Conservation (phyloP, 2,888 invertebrate species). For the Drosophila bunnanda region DNA sequence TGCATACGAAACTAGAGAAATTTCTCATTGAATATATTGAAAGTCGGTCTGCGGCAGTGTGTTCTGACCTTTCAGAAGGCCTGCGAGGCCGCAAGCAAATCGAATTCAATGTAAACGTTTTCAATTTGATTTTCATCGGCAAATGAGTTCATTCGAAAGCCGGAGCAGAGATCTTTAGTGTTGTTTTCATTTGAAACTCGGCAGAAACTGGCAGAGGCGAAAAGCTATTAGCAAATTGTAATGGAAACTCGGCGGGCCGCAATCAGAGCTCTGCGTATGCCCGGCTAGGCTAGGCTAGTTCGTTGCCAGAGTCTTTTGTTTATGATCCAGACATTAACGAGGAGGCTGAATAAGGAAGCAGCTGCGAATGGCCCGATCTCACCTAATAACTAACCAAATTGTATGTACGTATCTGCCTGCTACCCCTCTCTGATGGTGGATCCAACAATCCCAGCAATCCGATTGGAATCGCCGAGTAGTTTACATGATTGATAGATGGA, state of each 20-base stretch:
- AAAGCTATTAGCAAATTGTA: constrained; percentile 48
- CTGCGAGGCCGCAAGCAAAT: constrained; percentile 13
- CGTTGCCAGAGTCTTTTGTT: constrained; percentile 48
- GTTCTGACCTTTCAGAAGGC: constrained; percentile 37
- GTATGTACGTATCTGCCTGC: constrained; percentile 6
- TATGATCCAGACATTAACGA: constrained; percentile 47
- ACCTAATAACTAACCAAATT: constrained; percentile 52
- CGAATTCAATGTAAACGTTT: constrained; percentile 33
- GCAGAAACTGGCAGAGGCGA: constrained; percentile 10
- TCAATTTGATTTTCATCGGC: constrained; percentile 41
- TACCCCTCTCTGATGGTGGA: background rate
- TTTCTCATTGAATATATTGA: constrained; percentile 34
- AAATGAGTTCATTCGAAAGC: constrained; percentile 31
- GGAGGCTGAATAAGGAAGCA: constrained; percentile 26
- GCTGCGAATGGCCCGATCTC: constrained; percentile 36
- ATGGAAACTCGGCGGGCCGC: constrained; percentile 47
- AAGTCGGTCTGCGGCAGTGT: constrained; percentile 2
- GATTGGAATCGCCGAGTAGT: constrained; percentile 42
- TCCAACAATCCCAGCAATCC: constrained; percentile 9
- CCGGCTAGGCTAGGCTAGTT: constrained; percentile 34
- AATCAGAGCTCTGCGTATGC: constrained; percentile 19
- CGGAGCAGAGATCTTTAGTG: background rate
- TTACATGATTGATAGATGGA: constrained; percentile 71
- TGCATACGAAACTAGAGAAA: constrained; percentile 52
- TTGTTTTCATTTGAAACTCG: constrained; percentile 14